These are phyloP conservation scores for Vultur gryphus DNA, from an alignment of 2,797 vertebrate species.

Conservation along the genomic window DNA sequence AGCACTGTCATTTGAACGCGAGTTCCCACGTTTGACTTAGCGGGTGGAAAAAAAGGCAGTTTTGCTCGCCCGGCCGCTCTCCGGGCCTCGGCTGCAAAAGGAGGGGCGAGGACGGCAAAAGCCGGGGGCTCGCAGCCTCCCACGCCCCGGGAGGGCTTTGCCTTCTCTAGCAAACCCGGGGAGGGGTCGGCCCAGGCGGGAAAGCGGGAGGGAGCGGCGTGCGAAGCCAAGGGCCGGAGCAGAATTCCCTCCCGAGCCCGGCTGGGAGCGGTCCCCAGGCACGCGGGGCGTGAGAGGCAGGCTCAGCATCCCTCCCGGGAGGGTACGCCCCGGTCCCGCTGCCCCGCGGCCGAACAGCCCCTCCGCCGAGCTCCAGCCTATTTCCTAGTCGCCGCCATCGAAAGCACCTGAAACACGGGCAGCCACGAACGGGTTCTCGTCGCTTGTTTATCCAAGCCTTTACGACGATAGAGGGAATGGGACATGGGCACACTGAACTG, in stretches of 20 bases:
- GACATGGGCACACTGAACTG: conserved; percentile 70
- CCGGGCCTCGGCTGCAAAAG: background rate
- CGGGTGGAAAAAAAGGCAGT: conserved; percentile 5
- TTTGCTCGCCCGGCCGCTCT: background rate
- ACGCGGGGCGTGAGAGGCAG: background rate
- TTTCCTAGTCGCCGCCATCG: conserved; percentile 44
- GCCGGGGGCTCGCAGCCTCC: background rate
- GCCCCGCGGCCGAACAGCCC: background rate
- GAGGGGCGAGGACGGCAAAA: background rate
- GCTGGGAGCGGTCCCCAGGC: background rate
- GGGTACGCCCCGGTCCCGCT: background rate
- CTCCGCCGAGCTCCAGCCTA: conserved; percentile 56
- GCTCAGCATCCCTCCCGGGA: background rate
- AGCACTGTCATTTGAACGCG: background rate
- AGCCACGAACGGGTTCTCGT: conserved; percentile 53
- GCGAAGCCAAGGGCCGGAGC: conserved; percentile 55
- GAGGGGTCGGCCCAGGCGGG: conserved; percentile 58
- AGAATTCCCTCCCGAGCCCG: background rate
- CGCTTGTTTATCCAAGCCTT: conserved; percentile 65
- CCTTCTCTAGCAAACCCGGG: conserved; percentile 34
- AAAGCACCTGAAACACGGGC: conserved; percentile 55
- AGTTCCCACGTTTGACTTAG: background rate
- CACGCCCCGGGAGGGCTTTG: background rate
- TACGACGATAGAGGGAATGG: conserved; percentile 65
- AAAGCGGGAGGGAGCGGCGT: conserved; percentile 7